phyloP scores from a whole-genome alignment of 2,113 vertebrate species.

The Rousettus leschenaultii region DNA sequence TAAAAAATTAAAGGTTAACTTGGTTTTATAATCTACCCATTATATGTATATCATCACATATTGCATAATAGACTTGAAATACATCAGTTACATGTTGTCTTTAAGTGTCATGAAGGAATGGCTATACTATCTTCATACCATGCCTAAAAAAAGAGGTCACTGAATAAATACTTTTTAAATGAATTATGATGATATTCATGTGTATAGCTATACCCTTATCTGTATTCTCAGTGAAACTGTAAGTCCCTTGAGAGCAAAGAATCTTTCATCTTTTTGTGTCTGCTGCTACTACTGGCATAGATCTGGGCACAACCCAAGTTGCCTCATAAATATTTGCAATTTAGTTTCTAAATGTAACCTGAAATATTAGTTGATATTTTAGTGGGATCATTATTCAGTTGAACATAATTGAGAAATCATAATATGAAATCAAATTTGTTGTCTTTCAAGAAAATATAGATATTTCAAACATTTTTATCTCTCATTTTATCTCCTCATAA shows the following conservation, averaged over 20 bases:
- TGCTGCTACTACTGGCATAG: not conserved
- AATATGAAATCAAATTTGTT: not conserved
- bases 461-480: not conserved
- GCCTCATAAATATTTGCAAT: not conserved
- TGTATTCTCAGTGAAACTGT: not conserved
- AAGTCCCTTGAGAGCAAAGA: not conserved
- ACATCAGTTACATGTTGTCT: fast-evolving
- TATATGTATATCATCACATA: not conserved
- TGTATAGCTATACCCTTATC: not conserved
- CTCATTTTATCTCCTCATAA: not conserved
- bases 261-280: not conserved
- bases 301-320: not conserved
- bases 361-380: not conserved
- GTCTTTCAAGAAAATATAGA: not conserved
- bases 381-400: not conserved
- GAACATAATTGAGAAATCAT: not conserved
- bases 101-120: not conserved
- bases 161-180: not conserved
- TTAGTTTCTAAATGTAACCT: not conserved
- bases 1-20: not conserved
- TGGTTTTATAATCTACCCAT: not conserved
- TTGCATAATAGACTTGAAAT: not conserved
- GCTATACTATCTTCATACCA: not conserved
- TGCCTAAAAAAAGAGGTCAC: not conserved
- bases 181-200: not conserved